Percentiles rank a stretch among this genome's conserved stretches.
Conservation (phyloP, 1,140 invertebrate genomes). For the Ceratina calcarata region DNA sequence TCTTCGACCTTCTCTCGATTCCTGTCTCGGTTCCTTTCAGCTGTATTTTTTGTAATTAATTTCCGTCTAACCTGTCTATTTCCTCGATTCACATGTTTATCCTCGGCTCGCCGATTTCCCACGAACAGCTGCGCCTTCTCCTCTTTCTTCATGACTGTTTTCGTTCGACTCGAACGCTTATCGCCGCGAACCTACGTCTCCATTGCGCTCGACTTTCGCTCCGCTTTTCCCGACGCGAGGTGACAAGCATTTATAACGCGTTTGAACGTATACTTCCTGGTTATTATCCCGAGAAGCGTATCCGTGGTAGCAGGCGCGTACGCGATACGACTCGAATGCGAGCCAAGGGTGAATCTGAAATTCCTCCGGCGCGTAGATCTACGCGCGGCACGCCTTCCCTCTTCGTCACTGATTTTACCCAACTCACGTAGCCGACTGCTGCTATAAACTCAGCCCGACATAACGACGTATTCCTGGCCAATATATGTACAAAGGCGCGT, state of each 20-base stretch:
- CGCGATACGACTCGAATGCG: background rate
- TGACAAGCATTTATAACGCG: constrained; percentile 20
- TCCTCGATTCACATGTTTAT: too few species aligned
- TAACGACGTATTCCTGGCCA: constrained; percentile 59
- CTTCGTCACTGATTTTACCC: constrained; percentile 46
- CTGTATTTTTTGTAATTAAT: too few species aligned
- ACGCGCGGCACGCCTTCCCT: background rate
- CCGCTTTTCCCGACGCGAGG: background rate
- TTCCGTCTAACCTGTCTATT: too few species aligned
- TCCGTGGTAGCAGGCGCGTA: background rate
- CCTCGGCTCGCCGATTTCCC: too few species aligned
- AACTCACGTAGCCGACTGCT: constrained; percentile 53
- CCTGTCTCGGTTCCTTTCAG: too few species aligned
- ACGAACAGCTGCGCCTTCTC: too few species aligned
- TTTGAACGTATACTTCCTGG: constrained; percentile 2
- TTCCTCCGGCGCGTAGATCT: constrained; percentile 23
- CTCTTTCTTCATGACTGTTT: too few species aligned
- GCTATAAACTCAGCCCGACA: constrained; percentile 50
- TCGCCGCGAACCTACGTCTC: too few species aligned
- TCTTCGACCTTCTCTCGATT: too few species aligned
- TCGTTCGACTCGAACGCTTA: too few species aligned
- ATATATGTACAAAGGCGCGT: constrained; percentile 59
- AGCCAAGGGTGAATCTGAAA: constrained; percentile 48
- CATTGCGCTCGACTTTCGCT: too few species aligned
- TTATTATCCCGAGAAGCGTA: background rate